phyloP scores from a whole-genome alignment of 2,888 invertebrate genomes.

The Drosophila kokeensis region DNA sequence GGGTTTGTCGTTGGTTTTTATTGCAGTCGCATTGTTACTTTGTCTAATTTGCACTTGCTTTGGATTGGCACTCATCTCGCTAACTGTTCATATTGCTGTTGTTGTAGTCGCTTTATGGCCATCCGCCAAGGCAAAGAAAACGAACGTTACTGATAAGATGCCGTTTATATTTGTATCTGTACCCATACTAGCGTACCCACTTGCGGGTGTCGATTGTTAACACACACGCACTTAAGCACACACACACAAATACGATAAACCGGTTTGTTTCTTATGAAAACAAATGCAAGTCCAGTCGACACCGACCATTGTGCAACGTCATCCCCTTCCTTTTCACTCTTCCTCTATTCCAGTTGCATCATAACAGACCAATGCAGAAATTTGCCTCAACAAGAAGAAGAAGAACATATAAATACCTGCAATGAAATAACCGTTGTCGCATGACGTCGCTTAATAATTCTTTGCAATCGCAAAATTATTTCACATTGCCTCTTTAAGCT shows the following conservation, averaged over 20 bases:
- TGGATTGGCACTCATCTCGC: constrained; percentile 59
- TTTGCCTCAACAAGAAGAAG: constrained; percentile 13
- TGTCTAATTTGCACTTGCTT: constrained; percentile 27
- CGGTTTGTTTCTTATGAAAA: constrained; percentile 53
- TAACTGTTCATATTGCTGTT: constrained; percentile 37
- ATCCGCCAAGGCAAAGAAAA: constrained; percentile 58
- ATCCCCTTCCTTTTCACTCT: not conserved
- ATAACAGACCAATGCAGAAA: constrained; percentile 29
- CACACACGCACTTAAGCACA: constrained; percentile 25
- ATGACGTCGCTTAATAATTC: constrained; percentile 64
- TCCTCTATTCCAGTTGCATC: constrained; percentile 5
- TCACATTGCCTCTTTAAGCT: constrained; percentile 48
- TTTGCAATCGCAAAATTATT: constrained; percentile 53
- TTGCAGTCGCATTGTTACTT: constrained; percentile 20
- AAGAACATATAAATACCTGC: constrained; percentile 21
- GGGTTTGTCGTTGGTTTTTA: constrained; percentile 22
- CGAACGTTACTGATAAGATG: constrained; percentile 67
- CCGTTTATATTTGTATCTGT: constrained; percentile 32
- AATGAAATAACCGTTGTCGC: constrained; percentile 52
- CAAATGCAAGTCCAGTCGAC: constrained; percentile 46
- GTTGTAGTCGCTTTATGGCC: constrained; percentile 53
- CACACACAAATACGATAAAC: constrained; percentile 36
- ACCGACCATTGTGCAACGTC: constrained; percentile 22
- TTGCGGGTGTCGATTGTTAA: constrained; percentile 59
- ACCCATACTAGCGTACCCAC: constrained; percentile 24